Evolutionary conservation across 2,888 invertebrate genomes (phyloP).

Genomic region (Apotomis capreana): DNA sequence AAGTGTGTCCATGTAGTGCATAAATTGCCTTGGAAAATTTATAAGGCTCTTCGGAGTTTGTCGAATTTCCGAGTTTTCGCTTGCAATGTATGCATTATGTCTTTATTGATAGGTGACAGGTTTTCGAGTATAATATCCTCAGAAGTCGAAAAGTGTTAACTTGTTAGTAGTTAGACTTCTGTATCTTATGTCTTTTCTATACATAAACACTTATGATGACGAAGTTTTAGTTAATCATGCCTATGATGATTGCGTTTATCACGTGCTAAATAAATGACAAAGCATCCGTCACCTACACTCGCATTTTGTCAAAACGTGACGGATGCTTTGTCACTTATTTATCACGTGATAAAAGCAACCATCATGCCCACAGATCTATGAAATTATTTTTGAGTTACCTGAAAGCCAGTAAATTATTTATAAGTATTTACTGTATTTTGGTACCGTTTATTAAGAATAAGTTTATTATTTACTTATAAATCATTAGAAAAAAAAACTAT

Average conservation of each 20-base stretch:
- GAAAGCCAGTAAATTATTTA: conserved; percentile 32
- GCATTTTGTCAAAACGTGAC: no score
- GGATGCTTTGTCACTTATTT: no score
- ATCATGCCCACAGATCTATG: neutral
- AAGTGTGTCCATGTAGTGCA: no score
- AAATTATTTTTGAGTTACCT: conserved; percentile 26
- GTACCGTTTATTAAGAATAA: neutral
- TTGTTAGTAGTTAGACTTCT: neutral
- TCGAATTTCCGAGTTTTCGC: neutral
- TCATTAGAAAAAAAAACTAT: no score
- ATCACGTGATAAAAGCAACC: no score
- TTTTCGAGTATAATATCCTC: neutral
- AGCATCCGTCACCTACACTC: no score
- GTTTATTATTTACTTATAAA: neutral
- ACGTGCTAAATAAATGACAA: no score
- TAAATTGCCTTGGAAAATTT: no score
- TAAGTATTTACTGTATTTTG: conserved; percentile 13
- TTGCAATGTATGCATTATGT: no score
- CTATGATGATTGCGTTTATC: no score
- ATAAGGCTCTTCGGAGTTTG: no score
- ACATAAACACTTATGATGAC: neutral
- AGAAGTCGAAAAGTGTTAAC: neutral
- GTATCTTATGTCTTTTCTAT: neutral
- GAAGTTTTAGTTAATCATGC: neutral
- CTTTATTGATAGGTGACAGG: no score